Evolutionary conservation across 2,797 vertebrate species (phyloP).

Genomic region (Alfaro cultratus): DNA sequence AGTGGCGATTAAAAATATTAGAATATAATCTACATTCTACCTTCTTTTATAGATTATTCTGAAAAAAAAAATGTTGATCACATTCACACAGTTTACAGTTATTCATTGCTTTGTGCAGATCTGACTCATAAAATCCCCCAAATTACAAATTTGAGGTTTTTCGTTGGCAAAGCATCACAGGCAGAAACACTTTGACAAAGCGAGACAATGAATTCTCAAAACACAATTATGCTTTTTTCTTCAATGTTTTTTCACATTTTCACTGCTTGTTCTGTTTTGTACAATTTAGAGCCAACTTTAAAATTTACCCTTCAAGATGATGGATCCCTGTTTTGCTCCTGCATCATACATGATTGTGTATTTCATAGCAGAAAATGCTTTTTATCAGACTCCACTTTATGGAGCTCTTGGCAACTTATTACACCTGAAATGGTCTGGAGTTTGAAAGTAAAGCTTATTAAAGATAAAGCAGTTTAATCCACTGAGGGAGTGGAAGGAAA

Average conservation of each 20-base stretch:
- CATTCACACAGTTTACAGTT: not conserved
- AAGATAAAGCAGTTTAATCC: not conserved
- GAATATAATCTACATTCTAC: not conserved
- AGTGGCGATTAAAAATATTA: not conserved
- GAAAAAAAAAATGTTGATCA: not conserved
- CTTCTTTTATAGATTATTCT: not conserved
- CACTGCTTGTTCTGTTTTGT: not conserved
- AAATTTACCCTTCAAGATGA: not conserved
- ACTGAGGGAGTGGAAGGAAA: not conserved
- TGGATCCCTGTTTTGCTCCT: not conserved
- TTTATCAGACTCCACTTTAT: not conserved
- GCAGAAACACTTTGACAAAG: not conserved
- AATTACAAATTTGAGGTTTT: not conserved
- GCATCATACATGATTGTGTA: not conserved
- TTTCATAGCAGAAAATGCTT: not conserved
- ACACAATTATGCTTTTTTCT: not conserved
- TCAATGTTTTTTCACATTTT: not conserved
- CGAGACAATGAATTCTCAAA: not conserved
- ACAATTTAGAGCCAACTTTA: not conserved
- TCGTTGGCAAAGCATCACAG: not conserved
- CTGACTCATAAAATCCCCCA: not conserved
- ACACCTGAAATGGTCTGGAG: not conserved
- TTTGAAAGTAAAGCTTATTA: not conserved
- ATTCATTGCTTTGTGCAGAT: not conserved
- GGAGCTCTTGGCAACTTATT: not conserved